These are phyloP conservation scores for Drosophila erecta DNA, from an alignment of 1,140 invertebrate species.

Conservation along the genomic window DNA sequence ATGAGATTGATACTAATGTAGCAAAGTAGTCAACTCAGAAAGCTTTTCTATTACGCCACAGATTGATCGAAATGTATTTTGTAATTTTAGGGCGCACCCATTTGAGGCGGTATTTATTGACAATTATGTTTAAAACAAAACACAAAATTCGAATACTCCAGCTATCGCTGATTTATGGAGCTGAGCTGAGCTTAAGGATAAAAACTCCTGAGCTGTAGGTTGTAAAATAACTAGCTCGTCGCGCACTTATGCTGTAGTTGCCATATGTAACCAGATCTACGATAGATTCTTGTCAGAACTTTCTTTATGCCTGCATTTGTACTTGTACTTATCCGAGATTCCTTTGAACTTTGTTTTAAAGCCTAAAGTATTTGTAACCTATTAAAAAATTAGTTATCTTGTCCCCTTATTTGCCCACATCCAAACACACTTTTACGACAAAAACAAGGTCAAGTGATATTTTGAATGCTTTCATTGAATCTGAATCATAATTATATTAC, in stretches of 20 bases:
- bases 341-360: constrained; percentile 55
- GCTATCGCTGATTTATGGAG: constrained; percentile 45
- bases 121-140: constrained; percentile 64
- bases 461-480: constrained; percentile 70
- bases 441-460: constrained; percentile 72
- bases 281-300: constrained; percentile 2
- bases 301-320: constrained; percentile 16
- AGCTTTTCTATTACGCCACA: constrained; percentile 24
- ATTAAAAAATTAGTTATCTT: constrained; percentile 16
- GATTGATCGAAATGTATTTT: constrained; percentile 38
- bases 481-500: constrained; percentile 52
- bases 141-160: constrained; percentile 51
- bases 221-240: constrained; percentile 32
- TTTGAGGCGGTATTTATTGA: constrained; percentile 51
- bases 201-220: constrained; percentile 24
- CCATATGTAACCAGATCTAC: constrained; percentile 61
- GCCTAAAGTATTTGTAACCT: constrained; percentile 38
- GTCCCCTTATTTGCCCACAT: constrained; percentile 21
- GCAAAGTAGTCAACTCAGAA: constrained; percentile 12
- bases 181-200: too few relatives aligned
- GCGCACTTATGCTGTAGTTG: constrained; percentile 54
- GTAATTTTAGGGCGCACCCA: constrained; percentile 32
- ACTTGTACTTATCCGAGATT: constrained; percentile 16
- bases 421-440: constrained; percentile 20
- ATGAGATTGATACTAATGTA: constrained; percentile 70